phyloP scores from a whole-genome alignment of 2,888 invertebrate genomes.

The Tenthredo scrophulariae region DNA sequence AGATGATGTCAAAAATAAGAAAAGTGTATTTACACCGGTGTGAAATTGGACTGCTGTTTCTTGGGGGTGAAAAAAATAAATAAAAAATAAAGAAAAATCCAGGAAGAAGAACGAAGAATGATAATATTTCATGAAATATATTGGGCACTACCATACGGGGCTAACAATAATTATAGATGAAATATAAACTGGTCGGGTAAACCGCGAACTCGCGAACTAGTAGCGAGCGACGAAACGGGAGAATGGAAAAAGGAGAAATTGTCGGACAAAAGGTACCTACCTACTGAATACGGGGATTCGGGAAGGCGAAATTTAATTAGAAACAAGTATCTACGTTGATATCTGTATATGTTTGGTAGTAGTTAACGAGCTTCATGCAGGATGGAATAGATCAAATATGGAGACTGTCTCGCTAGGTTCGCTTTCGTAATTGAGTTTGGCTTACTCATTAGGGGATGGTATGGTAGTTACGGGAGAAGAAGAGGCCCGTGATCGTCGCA shows the following conservation, averaged over 20 bases:
- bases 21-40: slow-evolving; percentile 76
- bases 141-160: background rate
- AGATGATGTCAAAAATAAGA: slow-evolving; percentile 76
- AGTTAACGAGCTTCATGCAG: slow-evolving; percentile 42
- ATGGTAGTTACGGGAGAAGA: slow-evolving; percentile 25
- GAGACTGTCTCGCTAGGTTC: slow-evolving; percentile 35
- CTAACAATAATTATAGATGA: background rate
- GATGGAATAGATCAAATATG: slow-evolving; percentile 46
- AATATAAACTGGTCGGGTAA: background rate
- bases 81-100: background rate
- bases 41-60: slow-evolving; percentile 72
- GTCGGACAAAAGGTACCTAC: background rate
- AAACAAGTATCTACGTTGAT: slow-evolving; percentile 33
- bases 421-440: slow-evolving; percentile 48
- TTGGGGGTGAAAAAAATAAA: background rate
- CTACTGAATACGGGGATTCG: slow-evolving; percentile 10
- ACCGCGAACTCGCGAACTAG: background rate
- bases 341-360: background rate
- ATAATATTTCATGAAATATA: slow-evolving; percentile 43
- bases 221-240: background rate
- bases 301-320: slow-evolving; percentile 39
- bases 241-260: background rate
- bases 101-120: slow-evolving; percentile 20
- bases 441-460: slow-evolving; percentile 41
- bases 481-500: slow-evolving; percentile 27